These are phyloP conservation scores for Emmelina monodactyla DNA, from an alignment of 2,888 invertebrate species.

Conservation along the genomic window DNA sequence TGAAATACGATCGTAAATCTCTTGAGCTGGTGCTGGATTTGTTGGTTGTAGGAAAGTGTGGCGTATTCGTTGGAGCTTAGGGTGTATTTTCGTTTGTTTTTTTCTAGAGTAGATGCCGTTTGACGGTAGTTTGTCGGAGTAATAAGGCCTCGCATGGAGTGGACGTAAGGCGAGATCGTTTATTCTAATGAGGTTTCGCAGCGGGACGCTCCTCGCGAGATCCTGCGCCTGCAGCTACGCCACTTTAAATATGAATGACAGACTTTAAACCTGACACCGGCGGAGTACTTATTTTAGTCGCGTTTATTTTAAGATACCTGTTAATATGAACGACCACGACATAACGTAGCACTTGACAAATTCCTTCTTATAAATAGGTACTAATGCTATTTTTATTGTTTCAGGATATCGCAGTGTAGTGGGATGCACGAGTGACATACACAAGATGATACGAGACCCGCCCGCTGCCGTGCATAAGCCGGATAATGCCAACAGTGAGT, in stretches of 20 bases:
- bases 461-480: conserved; percentile 65
- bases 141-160: conserved; percentile 61
- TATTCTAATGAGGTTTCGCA: conserved; percentile 63
- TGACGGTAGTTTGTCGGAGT: conserved; percentile 63
- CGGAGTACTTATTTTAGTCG: too few relatives aligned
- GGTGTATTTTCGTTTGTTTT: conserved; percentile 23
- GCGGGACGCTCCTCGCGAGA: conserved; percentile 29
- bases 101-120: conserved; percentile 36
- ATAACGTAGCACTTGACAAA: too few relatives aligned
- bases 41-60: conserved; percentile 21
- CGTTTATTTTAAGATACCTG: too few relatives aligned
- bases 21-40: conserved; percentile 13
- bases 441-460: conserved; percentile 60
- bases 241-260: conserved; percentile 8
- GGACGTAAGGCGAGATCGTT: conserved; percentile 65
- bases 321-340: too few relatives aligned
- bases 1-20: conserved; percentile 28
- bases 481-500: conserved; percentile 53
- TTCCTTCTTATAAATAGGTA: too few relatives aligned
- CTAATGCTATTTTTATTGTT: conserved; percentile 29
- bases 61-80: conserved; percentile 23
- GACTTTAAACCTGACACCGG: background rate
- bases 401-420: conserved; percentile 28
- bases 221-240: conserved; percentile 13
- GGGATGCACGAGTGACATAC: conserved; percentile 53